These are phyloP conservation scores for Hemiscyllium ocellatum DNA, from an alignment of 2,113 vertebrate species.

Conservation along the genomic window DNA sequence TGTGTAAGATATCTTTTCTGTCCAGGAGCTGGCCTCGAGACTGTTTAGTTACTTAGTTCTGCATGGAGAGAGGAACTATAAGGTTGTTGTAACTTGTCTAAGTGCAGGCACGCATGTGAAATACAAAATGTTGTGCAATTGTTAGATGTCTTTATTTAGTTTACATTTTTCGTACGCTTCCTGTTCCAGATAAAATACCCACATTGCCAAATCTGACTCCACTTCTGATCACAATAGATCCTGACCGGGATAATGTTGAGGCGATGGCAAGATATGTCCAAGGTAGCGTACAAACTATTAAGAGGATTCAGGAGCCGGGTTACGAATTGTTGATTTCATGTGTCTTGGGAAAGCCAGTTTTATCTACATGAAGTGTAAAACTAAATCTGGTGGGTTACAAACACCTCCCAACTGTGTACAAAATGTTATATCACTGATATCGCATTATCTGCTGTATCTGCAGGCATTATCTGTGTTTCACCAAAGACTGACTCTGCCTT, in stretches of 20 bases:
- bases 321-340: too few relatives aligned
- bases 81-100: neutral
- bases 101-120: neutral
- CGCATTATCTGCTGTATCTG: too few relatives aligned
- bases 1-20: neutral
- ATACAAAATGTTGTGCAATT: neutral
- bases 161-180: slow-evolving; percentile 17
- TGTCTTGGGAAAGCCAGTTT: too few relatives aligned
- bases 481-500: too few relatives aligned
- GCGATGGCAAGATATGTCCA: slow-evolving; percentile 79
- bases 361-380: too few relatives aligned
- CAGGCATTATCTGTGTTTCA: too few relatives aligned
- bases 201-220: slow-evolving; percentile 78
- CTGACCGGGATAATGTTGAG: slow-evolving; percentile 76
- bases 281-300: slow-evolving; percentile 55
- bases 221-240: slow-evolving; percentile 90
- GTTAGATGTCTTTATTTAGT: neutral
- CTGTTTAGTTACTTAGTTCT: neutral
- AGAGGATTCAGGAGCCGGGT: too few relatives aligned
- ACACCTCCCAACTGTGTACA: too few relatives aligned
- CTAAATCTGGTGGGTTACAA: too few relatives aligned
- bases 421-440: too few relatives aligned
- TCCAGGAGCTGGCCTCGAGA: neutral
- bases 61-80: neutral
- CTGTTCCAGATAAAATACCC: slow-evolving; percentile 67